Evolutionary conservation across 2,888 invertebrate genomes (phyloP).

Genomic region (Brachyopa scutellaris): DNA sequence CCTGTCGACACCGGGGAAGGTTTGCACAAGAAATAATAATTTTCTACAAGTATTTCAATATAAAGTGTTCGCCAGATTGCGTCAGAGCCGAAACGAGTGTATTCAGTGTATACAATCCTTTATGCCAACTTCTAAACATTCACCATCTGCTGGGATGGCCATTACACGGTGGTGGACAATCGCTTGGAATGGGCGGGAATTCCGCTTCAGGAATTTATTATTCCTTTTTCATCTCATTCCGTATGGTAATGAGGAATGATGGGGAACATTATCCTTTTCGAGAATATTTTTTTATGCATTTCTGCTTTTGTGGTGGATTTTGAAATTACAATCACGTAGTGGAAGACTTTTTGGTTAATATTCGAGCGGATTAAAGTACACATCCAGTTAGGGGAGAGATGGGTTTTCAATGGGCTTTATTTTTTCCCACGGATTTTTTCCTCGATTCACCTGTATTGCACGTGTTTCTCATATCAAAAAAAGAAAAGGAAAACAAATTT

Average conservation of each 20-base stretch:
- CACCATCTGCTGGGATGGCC: neutral
- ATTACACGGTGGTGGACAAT: neutral
- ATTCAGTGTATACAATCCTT: neutral
- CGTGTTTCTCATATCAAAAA: neutral
- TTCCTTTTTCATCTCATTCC: neutral
- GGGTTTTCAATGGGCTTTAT: neutral
- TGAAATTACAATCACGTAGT: slow-evolving; percentile 22
- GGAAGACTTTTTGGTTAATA: slow-evolving; percentile 9
- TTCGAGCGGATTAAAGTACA: slow-evolving; percentile 12
- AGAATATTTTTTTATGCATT: neutral
- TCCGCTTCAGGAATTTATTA: neutral
- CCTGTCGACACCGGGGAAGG: no score
- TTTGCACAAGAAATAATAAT: neutral
- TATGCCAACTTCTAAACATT: neutral
- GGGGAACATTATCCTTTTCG: slow-evolving; percentile 13
- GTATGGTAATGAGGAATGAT: slow-evolving; percentile 24
- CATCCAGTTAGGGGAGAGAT: neutral
- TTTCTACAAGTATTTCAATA: neutral
- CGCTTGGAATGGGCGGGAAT: neutral
- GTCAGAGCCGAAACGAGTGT: neutral
- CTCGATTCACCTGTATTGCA: neutral
- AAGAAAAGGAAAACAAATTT: no score
- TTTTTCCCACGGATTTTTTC: neutral
- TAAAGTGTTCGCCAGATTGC: slow-evolving; percentile 10
- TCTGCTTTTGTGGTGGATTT: neutral